Percentiles rank a stretch among this genome's conserved stretches.
These are phyloP conservation scores for Ictalurus furcatus DNA, from an alignment of 2,113 vertebrate genomes.

Conservation along the genomic window DNA sequence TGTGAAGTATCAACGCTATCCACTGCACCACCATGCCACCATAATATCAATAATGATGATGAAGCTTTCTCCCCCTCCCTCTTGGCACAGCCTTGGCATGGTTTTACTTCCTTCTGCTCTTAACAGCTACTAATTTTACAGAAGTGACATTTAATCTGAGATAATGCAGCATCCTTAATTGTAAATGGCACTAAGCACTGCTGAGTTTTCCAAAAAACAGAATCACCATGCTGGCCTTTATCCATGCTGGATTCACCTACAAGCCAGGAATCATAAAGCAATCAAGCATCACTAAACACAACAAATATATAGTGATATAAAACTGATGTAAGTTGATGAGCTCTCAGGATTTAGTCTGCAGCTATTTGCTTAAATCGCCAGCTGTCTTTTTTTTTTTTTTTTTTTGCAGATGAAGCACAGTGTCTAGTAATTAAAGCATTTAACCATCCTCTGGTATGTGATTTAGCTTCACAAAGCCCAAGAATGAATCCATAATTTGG, in stretches of 20 bases:
- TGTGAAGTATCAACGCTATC: background rate
- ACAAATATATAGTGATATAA: background rate
- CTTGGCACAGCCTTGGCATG: no score
- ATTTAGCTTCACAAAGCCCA: slow-evolving; percentile 24
- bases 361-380: background rate
- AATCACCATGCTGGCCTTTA: background rate
- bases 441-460: background rate
- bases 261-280: background rate
- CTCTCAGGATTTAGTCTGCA: background rate
- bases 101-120: background rate
- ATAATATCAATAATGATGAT: background rate
- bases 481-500: background rate
- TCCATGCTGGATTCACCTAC: background rate
- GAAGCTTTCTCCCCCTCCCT: background rate
- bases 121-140: background rate
- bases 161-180: slow-evolving; percentile 36
- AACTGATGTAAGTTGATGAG: background rate
- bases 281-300: background rate
- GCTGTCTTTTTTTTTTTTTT: background rate
- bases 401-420: slow-evolving; percentile 15
- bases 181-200: slow-evolving; percentile 14
- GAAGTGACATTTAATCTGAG: slow-evolving; percentile 9
- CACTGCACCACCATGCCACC: background rate
- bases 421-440: slow-evolving; percentile 5
- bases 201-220: slow-evolving; percentile 2